These are phyloP conservation scores for Folsomia candida DNA, from an alignment of 2,888 invertebrate species.

Conservation along the genomic window DNA sequence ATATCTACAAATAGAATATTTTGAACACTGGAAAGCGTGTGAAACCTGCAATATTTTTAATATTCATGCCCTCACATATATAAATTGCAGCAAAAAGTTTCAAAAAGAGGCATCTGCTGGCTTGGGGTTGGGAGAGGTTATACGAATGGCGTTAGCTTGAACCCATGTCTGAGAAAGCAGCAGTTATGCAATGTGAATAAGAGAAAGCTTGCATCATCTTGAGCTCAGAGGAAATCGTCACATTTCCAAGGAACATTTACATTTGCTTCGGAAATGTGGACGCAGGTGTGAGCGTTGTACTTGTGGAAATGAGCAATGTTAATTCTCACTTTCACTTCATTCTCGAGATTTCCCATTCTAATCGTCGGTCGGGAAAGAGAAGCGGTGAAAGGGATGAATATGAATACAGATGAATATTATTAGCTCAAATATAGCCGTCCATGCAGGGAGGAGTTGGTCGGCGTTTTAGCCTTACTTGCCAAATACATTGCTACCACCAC, in stretches of 20 bases:
- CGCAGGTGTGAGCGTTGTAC: background rate
- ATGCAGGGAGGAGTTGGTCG: constrained; percentile 32
- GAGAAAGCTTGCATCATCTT: background rate
- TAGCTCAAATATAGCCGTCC: background rate
- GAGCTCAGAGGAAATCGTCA: background rate
- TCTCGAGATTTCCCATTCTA: constrained; percentile 16
- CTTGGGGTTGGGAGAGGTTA: too few species aligned
- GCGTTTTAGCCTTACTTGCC: constrained; percentile 36
- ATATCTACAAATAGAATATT: too few species aligned
- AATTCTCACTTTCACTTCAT: constrained; percentile 37
- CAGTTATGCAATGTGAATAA: background rate
- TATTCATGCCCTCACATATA: background rate
- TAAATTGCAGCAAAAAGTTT: background rate
- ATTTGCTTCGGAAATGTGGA: background rate
- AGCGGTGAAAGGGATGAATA: background rate
- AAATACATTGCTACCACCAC: too few species aligned
- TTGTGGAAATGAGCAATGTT: constrained; percentile 25
- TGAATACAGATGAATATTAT: background rate
- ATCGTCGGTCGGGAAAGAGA: background rate
- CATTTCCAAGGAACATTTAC: constrained; percentile 4
- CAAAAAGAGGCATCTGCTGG: too few species aligned
- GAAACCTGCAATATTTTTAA: background rate
- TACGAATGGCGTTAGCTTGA: too few species aligned
- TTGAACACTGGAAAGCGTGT: too few species aligned
- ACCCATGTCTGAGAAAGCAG: background rate